phyloP scores from a whole-genome alignment of 53 echinoderm and acorn worm genomes.

The Patiria pectinifera region DNA sequence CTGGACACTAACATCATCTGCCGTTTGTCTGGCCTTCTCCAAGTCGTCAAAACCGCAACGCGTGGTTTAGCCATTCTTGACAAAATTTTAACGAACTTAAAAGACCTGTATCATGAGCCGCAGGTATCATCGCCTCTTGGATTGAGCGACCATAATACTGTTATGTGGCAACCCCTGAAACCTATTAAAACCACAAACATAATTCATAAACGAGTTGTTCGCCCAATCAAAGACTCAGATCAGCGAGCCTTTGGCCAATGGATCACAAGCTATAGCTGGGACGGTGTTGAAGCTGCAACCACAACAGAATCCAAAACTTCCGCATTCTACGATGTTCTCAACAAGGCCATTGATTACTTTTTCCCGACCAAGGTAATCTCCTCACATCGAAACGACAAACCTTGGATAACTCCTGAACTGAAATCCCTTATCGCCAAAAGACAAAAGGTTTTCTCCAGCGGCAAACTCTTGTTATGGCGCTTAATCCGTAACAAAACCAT shows the following conservation, averaged over 20 bases:
- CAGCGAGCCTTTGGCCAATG: slow-evolving; percentile 14
- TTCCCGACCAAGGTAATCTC: slow-evolving; percentile 16
- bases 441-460: neutral
- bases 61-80: neutral
- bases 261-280: slow-evolving; percentile 14
- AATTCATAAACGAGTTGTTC: slow-evolving; percentile 22
- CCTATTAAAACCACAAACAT: neutral
- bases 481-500: neutral
- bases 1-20: slow-evolving; percentile 20
- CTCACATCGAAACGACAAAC: neutral
- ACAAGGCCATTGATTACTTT: neutral
- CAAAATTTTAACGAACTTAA: slow-evolving; percentile 19
- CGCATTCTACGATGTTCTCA: neutral
- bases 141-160: slow-evolving; percentile 33
- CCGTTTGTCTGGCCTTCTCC: neutral
- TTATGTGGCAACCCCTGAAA: neutral
- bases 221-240: slow-evolving; percentile 40
- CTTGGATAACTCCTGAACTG: neutral
- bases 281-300: neutral
- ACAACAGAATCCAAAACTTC: neutral
- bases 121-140: neutral
- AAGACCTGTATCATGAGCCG: slow-evolving; percentile 12
- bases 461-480: neutral
- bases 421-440: neutral
- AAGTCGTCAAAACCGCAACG: slow-evolving; percentile 6